These are phyloP conservation scores for Esox lucius DNA, from an alignment of 2,797 vertebrate genomes.

Conservation along the genomic window DNA sequence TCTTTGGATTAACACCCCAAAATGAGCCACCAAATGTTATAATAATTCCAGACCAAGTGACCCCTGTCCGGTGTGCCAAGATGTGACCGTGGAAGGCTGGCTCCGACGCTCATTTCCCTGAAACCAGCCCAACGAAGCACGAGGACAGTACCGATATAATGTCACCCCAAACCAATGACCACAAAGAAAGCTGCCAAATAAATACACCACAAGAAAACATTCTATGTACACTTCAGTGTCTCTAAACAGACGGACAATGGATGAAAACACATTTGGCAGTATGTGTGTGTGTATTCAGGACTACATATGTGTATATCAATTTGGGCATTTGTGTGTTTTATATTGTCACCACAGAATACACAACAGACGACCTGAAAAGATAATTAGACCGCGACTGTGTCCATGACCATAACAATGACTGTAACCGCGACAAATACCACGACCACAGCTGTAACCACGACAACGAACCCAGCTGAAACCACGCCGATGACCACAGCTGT, in stretches of 20 bases:
- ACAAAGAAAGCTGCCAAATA: too few relatives aligned
- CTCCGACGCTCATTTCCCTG: too few relatives aligned
- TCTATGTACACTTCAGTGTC: too few relatives aligned
- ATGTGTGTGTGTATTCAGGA: conserved; percentile 18
- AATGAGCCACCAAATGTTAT: neutral
- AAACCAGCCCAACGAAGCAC: too few relatives aligned
- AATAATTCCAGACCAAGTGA: neutral
- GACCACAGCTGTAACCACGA: conserved; percentile 4
- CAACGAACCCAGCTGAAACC: too few relatives aligned
- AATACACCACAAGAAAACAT: too few relatives aligned
- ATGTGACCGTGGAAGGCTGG: neutral
- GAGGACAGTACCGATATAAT: too few relatives aligned
- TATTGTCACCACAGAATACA: neutral
- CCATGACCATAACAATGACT: conserved; percentile 37
- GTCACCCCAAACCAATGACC: too few relatives aligned
- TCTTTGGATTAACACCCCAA: neutral
- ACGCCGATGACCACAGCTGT: too few relatives aligned
- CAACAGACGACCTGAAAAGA: conserved; percentile 32
- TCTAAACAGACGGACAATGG: too few relatives aligned
- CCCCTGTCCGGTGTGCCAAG: too few relatives aligned
- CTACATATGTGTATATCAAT: neutral
- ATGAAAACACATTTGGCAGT: conserved; percentile 30
- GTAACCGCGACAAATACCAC: conserved; percentile 19
- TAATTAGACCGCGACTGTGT: conserved; percentile 47
- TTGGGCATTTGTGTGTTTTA: neutral